These are phyloP conservation scores for Oophaga sylvatica DNA, from an alignment of 2,797 vertebrate genomes.

Conservation along the genomic window DNA sequence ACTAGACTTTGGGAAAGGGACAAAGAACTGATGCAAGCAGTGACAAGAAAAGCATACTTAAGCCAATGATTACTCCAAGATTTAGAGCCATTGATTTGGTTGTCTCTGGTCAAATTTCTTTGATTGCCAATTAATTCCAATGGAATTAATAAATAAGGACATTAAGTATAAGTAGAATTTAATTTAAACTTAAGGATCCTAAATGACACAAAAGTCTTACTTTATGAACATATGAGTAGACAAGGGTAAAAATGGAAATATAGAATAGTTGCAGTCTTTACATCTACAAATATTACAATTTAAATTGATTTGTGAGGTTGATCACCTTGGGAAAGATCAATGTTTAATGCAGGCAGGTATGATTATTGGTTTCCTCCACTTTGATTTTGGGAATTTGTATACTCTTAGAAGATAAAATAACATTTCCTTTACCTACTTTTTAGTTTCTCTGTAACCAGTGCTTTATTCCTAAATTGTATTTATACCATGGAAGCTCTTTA, in stretches of 20 bases:
- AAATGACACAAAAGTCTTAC: neutral
- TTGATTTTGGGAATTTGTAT: neutral
- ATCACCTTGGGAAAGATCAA: neutral
- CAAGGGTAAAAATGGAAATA: neutral
- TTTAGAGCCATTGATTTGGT: neutral
- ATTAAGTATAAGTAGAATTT: neutral
- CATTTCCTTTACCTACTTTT: neutral
- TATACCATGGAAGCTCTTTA: neutral
- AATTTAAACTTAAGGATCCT: neutral
- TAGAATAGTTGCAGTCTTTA: neutral
- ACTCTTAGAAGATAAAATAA: neutral
- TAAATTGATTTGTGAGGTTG: neutral
- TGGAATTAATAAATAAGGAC: neutral
- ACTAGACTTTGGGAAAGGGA: slow-evolving; percentile 7
- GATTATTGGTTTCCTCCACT: slow-evolving; percentile 5
- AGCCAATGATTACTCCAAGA: neutral
- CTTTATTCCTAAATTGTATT: neutral
- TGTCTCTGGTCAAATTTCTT: neutral
- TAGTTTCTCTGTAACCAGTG: neutral
- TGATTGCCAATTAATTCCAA: neutral
- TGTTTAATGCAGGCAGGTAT: neutral
- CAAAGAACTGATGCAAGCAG: neutral
- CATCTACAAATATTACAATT: neutral
- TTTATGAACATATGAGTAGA: neutral
- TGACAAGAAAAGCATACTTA: neutral